Conservation (phyloP, 1,140 invertebrate genomes). For the Bursaphelenchus mucronatus region DNA sequence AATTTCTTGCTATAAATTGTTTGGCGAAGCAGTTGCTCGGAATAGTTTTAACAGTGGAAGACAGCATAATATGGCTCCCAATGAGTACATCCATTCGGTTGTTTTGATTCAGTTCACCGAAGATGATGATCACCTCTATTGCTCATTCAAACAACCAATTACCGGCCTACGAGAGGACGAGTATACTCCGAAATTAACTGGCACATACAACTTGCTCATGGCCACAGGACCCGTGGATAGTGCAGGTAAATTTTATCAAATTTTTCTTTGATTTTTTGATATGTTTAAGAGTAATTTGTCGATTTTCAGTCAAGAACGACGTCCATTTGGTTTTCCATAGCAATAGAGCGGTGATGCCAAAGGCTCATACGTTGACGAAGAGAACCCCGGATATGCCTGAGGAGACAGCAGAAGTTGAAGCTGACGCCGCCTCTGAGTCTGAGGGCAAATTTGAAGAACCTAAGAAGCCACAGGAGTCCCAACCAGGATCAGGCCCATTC, state of each 20-base stretch:
- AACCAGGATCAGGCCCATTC: not conserved
- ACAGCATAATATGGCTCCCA: no score
- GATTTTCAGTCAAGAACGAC: conserved; percentile 3
- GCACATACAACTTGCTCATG: conserved; percentile 2
- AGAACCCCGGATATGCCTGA: not conserved
- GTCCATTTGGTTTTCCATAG: conserved; percentile 1
- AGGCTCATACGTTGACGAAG: not conserved
- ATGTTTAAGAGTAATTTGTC: not conserved
- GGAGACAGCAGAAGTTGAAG: not conserved
- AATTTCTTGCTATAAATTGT: no score
- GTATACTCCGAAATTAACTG: conserved; percentile 1
- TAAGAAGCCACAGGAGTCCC: not conserved
- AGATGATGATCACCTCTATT: conserved; percentile 12
- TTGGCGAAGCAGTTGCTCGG: no score
- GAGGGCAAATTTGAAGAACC: not conserved
- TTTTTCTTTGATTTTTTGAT: not conserved
- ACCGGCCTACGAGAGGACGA: not conserved
- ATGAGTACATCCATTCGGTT: no score
- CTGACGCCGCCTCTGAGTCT: not conserved
- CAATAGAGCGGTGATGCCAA: not conserved
- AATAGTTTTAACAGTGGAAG: no score
- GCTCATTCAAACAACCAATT: conserved; percentile 15
- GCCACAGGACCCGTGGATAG: not conserved
- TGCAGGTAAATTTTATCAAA: not conserved
- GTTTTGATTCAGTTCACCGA: no score